Evolutionary conservation across 2,113 vertebrate species (phyloP).

Genomic region (Bostrychus sinensis): DNA sequence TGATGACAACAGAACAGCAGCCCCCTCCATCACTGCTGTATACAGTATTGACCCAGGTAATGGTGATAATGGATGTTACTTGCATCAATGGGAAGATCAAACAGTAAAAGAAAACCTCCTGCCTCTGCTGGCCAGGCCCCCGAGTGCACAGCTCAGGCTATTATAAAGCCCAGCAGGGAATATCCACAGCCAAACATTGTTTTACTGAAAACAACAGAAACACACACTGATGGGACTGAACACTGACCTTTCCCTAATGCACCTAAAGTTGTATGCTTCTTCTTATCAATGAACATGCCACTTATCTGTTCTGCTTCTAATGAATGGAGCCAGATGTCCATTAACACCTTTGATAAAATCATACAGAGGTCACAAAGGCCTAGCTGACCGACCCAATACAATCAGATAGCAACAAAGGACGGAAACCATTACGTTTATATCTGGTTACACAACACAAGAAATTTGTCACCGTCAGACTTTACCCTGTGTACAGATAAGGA

Average conservation of each 20-base stretch:
- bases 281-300: background rate
- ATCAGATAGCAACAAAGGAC: background rate
- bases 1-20: slow-evolving; percentile 49
- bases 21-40: slow-evolving; percentile 31
- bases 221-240: background rate
- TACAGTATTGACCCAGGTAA: slow-evolving; percentile 73
- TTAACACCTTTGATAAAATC: slow-evolving; percentile 7
- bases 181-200: slow-evolving; percentile 9
- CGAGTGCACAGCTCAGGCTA: slow-evolving; percentile 41
- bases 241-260: background rate
- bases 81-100: slow-evolving; percentile 62
- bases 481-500: background rate
- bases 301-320: background rate
- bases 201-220: slow-evolving; percentile 27
- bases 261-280: background rate
- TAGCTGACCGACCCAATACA: background rate
- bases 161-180: slow-evolving; percentile 34
- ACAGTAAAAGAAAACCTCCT: slow-evolving; percentile 63
- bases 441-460: background rate
- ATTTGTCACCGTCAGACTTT: background rate
- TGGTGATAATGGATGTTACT: slow-evolving; percentile 76
- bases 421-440: slow-evolving; percentile 8
- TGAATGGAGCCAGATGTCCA: background rate
- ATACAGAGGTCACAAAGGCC: background rate
- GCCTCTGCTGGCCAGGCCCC: slow-evolving; percentile 37